Percentiles rank a stretch among this genome's conserved stretches.
Evolutionary conservation across 2,797 vertebrate genomes (phyloP).

Genomic region (Catharus ustulatus): DNA sequence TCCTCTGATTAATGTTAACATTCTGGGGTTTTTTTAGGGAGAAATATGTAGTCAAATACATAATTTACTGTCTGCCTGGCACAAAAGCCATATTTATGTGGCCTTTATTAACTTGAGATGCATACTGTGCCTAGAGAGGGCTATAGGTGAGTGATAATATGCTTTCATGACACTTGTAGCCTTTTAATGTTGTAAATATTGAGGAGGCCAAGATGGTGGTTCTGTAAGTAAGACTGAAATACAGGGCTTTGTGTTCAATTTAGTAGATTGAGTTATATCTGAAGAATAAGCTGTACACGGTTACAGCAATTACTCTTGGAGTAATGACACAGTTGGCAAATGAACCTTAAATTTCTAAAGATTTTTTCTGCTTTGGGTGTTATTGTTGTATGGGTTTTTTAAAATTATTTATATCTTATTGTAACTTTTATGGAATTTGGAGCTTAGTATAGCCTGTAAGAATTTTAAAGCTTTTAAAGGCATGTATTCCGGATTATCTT

Average conservation of each 20-base stretch:
- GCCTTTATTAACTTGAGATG: slow-evolving; percentile 9
- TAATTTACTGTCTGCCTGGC: slow-evolving; percentile 46
- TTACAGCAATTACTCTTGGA: neutral
- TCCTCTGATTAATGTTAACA: slow-evolving; percentile 64
- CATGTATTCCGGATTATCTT: neutral
- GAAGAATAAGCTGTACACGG: neutral
- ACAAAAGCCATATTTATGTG: slow-evolving; percentile 21
- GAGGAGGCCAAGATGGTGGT: neutral
- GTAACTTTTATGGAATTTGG: neutral
- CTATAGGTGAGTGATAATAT: slow-evolving; percentile 31
- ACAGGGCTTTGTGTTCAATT: neutral
- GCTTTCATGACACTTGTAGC: neutral
- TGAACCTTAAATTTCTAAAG: neutral
- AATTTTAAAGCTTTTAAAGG: neutral
- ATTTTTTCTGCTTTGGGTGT: neutral
- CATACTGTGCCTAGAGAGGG: neutral
- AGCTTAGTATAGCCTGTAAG: neutral
- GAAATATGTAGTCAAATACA: slow-evolving; percentile 34
- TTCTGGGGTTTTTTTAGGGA: slow-evolving; percentile 24
- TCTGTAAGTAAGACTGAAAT: neutral
- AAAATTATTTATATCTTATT: neutral
- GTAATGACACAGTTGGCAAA: neutral
- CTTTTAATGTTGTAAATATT: slow-evolving; percentile 23
- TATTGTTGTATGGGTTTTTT: neutral
- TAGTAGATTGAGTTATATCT: neutral